Evolutionary conservation across 2,113 vertebrate genomes (phyloP), one percentile per base, ranked within the genome.

Genomic region (Melanerpes aurifrons): DNA sequence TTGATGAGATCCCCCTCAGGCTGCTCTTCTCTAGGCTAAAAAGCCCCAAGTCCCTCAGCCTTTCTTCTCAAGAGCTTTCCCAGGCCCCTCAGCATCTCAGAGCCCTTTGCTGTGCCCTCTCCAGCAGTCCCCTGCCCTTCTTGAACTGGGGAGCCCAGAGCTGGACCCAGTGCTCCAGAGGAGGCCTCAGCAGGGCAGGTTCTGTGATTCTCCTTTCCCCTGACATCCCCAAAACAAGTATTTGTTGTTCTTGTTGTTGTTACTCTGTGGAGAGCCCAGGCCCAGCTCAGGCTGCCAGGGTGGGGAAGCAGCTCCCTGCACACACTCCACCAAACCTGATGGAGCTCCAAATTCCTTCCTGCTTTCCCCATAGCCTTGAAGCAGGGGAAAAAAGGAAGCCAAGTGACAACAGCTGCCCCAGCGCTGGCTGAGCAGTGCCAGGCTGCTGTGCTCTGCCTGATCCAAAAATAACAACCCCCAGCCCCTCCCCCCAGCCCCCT

Each of bases 371-470:
- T 61, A 66, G 28, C 58, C 57, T 3, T 9, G 45, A 45, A 66
- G 68, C 14, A 12, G 12, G 37, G 35, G 20, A 20, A 40, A 14
- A 22, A 3, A 37, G 37, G 3, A 53, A 66, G 24, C 21, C 63
- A 29, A 90, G 61, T 0, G 2, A 22, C 48, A 32, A 61, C 4
- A 2, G 32, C n/a, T 29, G 13, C 26, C 48, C 16, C 71, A 14
- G 32, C 1, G 0, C 71, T 19, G 48, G 7, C 43, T 24, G 48
- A 74, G 45, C n/a, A 7, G 24, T 0, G 0, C 25, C 5, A 40
- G 40, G 59, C 45, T 40, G 25, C 53, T 29, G 15, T 15, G 15
- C 31, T 63, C 24, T 16, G 37, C 21, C 12, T 82, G 5, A 35
- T 6, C 50, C 21, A 50, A 45, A 53, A 61, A 3, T 3, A 74